phyloP scores from a whole-genome alignment of 2,888 invertebrate genomes.

The Colostygia pectinataria region DNA sequence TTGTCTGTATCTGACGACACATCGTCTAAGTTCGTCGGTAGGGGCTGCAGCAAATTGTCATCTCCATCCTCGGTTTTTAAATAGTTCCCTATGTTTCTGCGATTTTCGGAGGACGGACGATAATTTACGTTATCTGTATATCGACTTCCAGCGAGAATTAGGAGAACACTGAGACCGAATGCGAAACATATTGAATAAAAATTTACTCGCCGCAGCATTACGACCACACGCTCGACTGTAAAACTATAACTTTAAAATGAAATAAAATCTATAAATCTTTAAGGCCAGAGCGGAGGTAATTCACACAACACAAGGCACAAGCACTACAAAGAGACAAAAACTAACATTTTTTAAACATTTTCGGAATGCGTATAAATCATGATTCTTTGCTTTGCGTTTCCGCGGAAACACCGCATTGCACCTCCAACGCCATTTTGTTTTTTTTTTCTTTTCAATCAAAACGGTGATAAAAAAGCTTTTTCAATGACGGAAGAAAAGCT shows the following conservation, averaged over 20 bases:
- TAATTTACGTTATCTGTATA: constrained; percentile 79
- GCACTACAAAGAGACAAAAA: constrained; percentile 62
- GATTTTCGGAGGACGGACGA: constrained; percentile 70
- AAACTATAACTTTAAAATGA: constrained; percentile 38
- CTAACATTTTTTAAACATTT: constrained; percentile 65
- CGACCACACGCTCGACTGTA: constrained; percentile 58
- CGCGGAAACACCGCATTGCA: constrained; percentile 82
- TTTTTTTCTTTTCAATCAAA: too few species aligned
- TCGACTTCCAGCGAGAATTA: constrained; percentile 81
- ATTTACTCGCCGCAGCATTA: constrained; percentile 79
- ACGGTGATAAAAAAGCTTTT: too few species aligned
- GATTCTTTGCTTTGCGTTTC: constrained; percentile 69
- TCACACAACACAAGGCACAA: constrained; percentile 55
- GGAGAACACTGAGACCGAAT: constrained; percentile 77
- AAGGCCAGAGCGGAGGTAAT: constrained; percentile 49
- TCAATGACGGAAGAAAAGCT: constrained; percentile 37
- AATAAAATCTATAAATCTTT: constrained; percentile 41
- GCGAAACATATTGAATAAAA: constrained; percentile 80
- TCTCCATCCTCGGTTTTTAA: constrained; percentile 84
- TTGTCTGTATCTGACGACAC: constrained; percentile 55
- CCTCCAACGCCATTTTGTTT: constrained; percentile 70
- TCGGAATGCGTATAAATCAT: constrained; percentile 64
- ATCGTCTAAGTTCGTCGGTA: constrained; percentile 66
- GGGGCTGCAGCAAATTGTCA: constrained; percentile 51
- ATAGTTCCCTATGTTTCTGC: constrained; percentile 75